These are phyloP conservation scores for Phaedon cochleariae DNA, from an alignment of 2,888 invertebrate species.

Conservation along the genomic window DNA sequence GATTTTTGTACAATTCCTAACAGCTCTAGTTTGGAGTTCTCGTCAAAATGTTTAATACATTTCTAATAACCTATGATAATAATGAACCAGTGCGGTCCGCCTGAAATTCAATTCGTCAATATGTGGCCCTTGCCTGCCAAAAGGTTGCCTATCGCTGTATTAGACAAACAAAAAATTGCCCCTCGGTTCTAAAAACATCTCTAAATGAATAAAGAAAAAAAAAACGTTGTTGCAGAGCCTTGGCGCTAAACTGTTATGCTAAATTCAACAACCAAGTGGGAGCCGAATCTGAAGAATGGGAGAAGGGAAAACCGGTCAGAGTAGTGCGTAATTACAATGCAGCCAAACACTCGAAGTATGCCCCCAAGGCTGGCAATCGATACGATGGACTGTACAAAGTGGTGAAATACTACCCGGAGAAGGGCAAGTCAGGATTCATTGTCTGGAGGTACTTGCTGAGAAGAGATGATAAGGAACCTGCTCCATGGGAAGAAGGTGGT, in stretches of 20 bases:
- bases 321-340: conserved; percentile 82
- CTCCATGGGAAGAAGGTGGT: conserved; percentile 81
- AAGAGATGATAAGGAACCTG: conserved; percentile 79
- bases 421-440: conserved; percentile 77
- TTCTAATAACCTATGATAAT: no score
- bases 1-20: no score
- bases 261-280: conserved; percentile 70
- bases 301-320: conserved; percentile 77
- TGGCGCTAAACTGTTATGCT: conserved; percentile 82
- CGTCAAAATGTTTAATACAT: no score
- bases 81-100: no score
- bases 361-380: conserved; percentile 78
- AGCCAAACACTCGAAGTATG: conserved; percentile 78
- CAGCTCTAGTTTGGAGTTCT: no score
- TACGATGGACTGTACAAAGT: conserved; percentile 91
- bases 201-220: background rate
- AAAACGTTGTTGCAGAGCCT: conserved; percentile 60
- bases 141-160: no score
- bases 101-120: no score
- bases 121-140: no score
- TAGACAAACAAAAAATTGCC: no score
- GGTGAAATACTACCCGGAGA: conserved; percentile 82
- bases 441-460: conserved; percentile 83
- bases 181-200: no score
- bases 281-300: conserved; percentile 77